phyloP scores from a whole-genome alignment of 2,797 vertebrate genomes.

The Tachyglossus aculeatus region DNA sequence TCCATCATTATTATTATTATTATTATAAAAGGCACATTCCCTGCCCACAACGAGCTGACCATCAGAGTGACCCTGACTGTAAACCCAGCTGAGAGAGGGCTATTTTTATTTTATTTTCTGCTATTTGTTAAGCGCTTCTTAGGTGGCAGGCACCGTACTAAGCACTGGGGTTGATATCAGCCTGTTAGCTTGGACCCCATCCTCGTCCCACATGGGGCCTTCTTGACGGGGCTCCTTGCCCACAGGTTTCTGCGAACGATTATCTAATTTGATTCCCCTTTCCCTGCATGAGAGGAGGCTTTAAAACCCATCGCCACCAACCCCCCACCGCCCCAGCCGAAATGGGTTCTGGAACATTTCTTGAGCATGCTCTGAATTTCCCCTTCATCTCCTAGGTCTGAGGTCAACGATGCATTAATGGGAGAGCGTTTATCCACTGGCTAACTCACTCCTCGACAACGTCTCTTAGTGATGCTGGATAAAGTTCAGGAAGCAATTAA shows the following conservation, averaged over 20 bases:
- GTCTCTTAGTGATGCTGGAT: conserved; percentile 60
- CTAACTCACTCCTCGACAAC: conserved; percentile 64
- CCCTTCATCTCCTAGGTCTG: conserved; percentile 60
- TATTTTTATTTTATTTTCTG: too few species aligned
- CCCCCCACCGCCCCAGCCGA: too few species aligned
- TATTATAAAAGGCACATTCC: too few species aligned
- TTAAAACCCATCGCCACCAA: conserved; percentile 70
- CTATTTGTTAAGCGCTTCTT: too few species aligned
- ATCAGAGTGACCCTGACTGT: too few species aligned
- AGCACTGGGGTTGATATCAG: too few species aligned
- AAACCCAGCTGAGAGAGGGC: too few species aligned
- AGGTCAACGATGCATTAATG: conserved; percentile 70
- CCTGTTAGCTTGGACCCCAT: too few species aligned
- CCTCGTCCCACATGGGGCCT: too few species aligned
- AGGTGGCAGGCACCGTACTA: too few species aligned
- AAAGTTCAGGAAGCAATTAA: conserved; percentile 78
- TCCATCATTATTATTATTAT: too few species aligned
- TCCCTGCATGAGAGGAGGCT: conserved; percentile 65
- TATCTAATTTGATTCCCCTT: conserved; percentile 73
- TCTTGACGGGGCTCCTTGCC: conserved; percentile 38
- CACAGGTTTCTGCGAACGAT: conserved; percentile 71
- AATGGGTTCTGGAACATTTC: conserved; percentile 79
- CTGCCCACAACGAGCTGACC: too few species aligned
- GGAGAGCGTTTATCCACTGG: conserved; percentile 57
- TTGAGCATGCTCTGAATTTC: conserved; percentile 63